Base-by-base conservation (phyloP, 1,140 invertebrate genomes). In the Magallana angulata region DNA sequence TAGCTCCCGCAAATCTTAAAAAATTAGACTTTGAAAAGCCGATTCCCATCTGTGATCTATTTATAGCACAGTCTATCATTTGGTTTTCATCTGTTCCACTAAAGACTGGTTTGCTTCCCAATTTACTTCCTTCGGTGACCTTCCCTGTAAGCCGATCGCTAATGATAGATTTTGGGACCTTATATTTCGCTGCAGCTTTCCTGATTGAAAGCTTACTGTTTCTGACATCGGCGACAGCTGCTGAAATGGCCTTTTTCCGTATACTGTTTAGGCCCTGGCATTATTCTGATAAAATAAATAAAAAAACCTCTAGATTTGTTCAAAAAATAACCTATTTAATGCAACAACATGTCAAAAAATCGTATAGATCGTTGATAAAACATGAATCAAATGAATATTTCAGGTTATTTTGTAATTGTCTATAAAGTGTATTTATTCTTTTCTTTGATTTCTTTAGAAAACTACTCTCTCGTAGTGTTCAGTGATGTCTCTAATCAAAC, bases 11-110 rank as follows among this genome's bases (percentile, higher is more conserved):
- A 62, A 81, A 86, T 11, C 83, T n/a, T 16, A 84, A 8, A 16
- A 84, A 84, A 62, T 84, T 84, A n/a, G 58, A n/a, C 62, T 85
- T 85, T 5, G 7, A 18, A 64, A 85, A 85, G 12, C 83, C 24
- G 24, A 24, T 24, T 24, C 24, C 24, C 24, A 24, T 24, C 24
- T 24, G 24, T 24, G 24, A 24, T 24, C 24, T 24, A 24, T 24
- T 24, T 24, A 24, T 24, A 24, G 83, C 83, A 36, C 57, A 59
- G 56, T 85, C 36, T 11, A 85, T 30, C 18, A 85, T 64, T 36
- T 85, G 58, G 16, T 18, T n/a, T n/a, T 85, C 83, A 48, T 59
- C 59, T 16, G 14, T 16, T 7, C 6, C 16, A 48, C 5, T 9
- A 14, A 85, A 85, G 11, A 85, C 11, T 85, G 59, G 59, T 30